A percentile compares a stretch with the other conserved stretches of the same genome.
Evolutionary conservation across 2,113 vertebrate genomes (phyloP).

Genomic region (Hucho hucho): DNA sequence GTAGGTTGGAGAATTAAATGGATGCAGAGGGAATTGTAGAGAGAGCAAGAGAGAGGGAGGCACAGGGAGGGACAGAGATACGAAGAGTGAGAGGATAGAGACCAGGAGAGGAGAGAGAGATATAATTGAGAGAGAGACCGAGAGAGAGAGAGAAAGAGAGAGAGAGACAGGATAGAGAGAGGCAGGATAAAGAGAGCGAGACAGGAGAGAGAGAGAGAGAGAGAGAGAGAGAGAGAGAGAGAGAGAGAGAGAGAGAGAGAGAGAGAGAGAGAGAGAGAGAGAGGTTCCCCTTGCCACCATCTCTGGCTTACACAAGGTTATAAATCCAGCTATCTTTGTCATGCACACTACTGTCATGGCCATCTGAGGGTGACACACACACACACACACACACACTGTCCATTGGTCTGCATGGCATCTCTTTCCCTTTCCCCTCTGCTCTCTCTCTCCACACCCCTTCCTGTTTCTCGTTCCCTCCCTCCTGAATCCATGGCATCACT

Average conservation of each 20-base stretch:
- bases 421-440: no score
- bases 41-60: no score
- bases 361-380: not conserved
- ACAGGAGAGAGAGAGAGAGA: no score
- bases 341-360: conserved; percentile 49
- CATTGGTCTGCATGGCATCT: no score
- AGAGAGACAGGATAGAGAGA: no score
- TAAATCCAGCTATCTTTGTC: conserved; percentile 66
- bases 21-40: no score
- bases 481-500: not conserved
- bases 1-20: no score
- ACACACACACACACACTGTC: no score
- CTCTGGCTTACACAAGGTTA: conserved; percentile 53
- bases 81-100: no score
- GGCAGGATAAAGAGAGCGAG: no score
- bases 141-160: not conserved
- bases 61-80: no score
- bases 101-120: not conserved
- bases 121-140: not conserved
- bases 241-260: not conserved
- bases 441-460: no score
- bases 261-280: not conserved
- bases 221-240: conserved; percentile 7
- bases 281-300: conserved; percentile 60
- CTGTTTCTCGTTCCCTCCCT: not conserved